Evolutionary conservation across 1,140 invertebrate genomes (phyloP), one percentile per base, ranked within the genome.

Genomic region (Penaeus indicus): DNA sequence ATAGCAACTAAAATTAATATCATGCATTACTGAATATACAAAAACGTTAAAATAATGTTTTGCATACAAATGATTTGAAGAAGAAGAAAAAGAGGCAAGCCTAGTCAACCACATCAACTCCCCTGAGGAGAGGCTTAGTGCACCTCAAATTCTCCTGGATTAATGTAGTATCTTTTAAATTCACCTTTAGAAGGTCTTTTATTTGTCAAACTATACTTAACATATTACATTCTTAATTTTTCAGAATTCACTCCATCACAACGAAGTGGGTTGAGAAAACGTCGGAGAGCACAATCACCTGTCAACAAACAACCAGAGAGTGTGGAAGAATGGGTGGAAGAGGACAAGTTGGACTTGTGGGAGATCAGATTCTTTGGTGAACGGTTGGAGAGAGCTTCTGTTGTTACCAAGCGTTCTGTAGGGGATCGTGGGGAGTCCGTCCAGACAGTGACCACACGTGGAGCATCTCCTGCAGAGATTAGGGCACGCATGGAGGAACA

Each of bases 351-450:
- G 32, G 98, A 99, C 92, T 92, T 99, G 1, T 99, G 98, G 98
- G 98, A 99, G 93, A 98, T 99, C 67, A 97, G 97, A 92, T 96
- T 97, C 91, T 99, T 98, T 93, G 97, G 97, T 61, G 98, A 99
- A 92, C 97, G 96, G 94, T 75, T 92, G 60, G 92, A 92, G 79
- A 86, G 89, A 32, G 91, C 90, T 13, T 85, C 90, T 13, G 72
- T 78, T n/a, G 83, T 82, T 0, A 81, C 89, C 11, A 90, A 90
- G 47, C 85, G 86, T 61, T 69, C 86, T 10, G 72, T 86, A 18
- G 82, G 82, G 10, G 89, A 87, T 32, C 80, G 82, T 5, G 89
- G 85, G 4, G 84, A 86, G 78, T 62, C 62, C 54, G 47, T 84
- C 10, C 60, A 77, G 25, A 64, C 69, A 62, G 82, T 84, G 42